These are phyloP conservation scores for Hybognathus amarus DNA, from an alignment of 2,797 vertebrate genomes.

Conservation along the genomic window DNA sequence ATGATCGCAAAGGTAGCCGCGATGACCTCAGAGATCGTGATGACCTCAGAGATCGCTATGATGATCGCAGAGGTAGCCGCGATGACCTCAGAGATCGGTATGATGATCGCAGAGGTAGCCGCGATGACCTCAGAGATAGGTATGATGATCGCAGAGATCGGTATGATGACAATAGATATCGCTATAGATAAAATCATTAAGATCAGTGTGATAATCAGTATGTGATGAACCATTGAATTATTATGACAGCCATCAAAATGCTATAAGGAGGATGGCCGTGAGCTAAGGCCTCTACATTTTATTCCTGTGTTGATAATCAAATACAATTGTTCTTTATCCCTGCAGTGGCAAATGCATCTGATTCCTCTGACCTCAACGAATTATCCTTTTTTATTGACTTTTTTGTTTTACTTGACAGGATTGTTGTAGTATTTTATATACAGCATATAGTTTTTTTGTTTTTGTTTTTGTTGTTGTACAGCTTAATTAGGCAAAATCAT, in stretches of 20 bases:
- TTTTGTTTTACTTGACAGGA: background rate
- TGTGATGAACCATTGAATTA: background rate
- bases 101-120: background rate
- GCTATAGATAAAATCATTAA: conserved; percentile 36
- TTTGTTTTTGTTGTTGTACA: background rate
- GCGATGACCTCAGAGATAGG: background rate
- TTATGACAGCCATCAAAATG: background rate
- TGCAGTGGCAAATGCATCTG: background rate
- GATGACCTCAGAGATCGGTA: conserved; percentile 52
- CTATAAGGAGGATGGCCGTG: background rate
- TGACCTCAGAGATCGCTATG: conserved; percentile 30
- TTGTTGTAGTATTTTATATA: background rate
- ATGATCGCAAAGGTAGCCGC: background rate
- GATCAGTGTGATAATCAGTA: conserved; percentile 21
- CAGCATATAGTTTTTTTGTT: background rate
- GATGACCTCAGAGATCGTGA: background rate
- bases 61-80: conserved; percentile 46
- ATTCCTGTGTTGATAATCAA: background rate
- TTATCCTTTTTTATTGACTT: background rate
- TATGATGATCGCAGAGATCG: conserved; percentile 52
- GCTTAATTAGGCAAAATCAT: background rate
- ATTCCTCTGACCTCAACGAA: background rate
- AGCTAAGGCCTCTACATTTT: background rate
- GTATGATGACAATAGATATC: conserved; percentile 21
- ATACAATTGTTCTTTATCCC: background rate